Conservation (phyloP, 2,113 vertebrate species). For the Octodon degus region DNA sequence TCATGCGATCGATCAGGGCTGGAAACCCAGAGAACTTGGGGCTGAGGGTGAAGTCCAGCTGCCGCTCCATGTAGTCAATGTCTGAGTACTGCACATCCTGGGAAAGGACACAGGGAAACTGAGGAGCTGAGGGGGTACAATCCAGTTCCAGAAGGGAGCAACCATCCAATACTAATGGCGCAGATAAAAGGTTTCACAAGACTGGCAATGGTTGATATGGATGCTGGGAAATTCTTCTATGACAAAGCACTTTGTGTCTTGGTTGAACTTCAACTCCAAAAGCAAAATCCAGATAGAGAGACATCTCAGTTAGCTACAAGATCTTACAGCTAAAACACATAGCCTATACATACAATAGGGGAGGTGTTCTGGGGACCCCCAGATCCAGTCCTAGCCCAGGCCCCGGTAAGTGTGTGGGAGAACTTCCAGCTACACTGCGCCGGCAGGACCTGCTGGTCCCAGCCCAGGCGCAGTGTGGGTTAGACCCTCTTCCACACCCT, state of each 20-base stretch:
- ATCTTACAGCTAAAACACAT: not conserved
- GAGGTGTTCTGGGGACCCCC: too few species aligned
- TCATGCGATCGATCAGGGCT: conserved; percentile 87
- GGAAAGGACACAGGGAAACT: conserved; percentile 13
- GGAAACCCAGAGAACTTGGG: conserved; percentile 87
- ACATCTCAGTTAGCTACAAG: not conserved
- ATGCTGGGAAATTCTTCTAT: too few species aligned
- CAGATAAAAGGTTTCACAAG: not conserved
- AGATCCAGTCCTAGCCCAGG: too few species aligned
- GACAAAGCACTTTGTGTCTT: not conserved
- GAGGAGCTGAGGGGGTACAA: not conserved
- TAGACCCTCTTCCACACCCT: too few species aligned
- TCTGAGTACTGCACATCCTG: conserved; percentile 96
- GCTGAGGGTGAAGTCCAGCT: conserved; percentile 92
- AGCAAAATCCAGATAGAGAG: not conserved
- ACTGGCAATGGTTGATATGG: too few species aligned
- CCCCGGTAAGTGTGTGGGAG: too few species aligned
- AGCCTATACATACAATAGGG: conserved; percentile 81
- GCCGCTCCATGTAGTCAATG: conserved; percentile 95
- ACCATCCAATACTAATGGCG: fast-evolving
- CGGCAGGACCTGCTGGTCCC: too few species aligned
- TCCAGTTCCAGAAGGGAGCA: fast-evolving
- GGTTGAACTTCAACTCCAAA: not conserved
- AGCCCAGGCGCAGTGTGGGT: too few species aligned
- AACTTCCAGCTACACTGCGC: too few species aligned